Base-by-base conservation (phyloP, 2,113 vertebrate genomes). In the Machaerirhynchus nigripectus region DNA sequence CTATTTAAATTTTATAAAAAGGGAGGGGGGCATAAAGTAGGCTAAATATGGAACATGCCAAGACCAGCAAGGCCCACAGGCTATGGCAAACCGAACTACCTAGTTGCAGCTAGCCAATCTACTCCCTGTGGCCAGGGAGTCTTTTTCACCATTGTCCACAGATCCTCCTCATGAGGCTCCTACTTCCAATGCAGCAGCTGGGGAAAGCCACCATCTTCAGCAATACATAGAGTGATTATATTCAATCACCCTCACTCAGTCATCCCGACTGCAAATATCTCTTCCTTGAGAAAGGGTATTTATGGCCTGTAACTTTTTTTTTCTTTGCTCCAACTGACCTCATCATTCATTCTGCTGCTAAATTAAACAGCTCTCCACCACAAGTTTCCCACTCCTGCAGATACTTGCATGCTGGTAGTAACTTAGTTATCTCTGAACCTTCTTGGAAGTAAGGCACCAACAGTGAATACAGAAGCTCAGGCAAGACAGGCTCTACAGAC, bases 341-440 rank as follows among this genome's bases (percentile, higher is more conserved):
- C 81, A 61, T 87, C 31, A 60, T 60, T 71, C 77, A 68, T 84
- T 82, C 70, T 47, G 31, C 78, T 80, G 59, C 71, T 83, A 85
- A 94, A 61, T 83, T 83, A 76, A 94, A 93, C 20, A 91, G 30
- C 33, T 44, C 56, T 81, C 78, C 35, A 80, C 27, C 55, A 83
- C 42, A 82, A 87, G 80, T 39, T 47, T 50, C 40, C 55, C 55
- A 65, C 35, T 87, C 13, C 27, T 18, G 50, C 33, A 83, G 30
- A 57, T 31, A 67, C n/a, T 56, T 75, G 60, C n/a, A 39, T 1
- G 1, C 50, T 65, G 21, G 18, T 61, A 15, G 67, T 83, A 76
- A 84, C 53, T 82, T 60, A 39, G 12, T 53, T 8, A 50, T 68
- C 61, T 87, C 68, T 78, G 60, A 91, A 75, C 40, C 28, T 68